Conservation (phyloP, 2,888 invertebrate species). For the Archaeoteleia sp. region DNA sequence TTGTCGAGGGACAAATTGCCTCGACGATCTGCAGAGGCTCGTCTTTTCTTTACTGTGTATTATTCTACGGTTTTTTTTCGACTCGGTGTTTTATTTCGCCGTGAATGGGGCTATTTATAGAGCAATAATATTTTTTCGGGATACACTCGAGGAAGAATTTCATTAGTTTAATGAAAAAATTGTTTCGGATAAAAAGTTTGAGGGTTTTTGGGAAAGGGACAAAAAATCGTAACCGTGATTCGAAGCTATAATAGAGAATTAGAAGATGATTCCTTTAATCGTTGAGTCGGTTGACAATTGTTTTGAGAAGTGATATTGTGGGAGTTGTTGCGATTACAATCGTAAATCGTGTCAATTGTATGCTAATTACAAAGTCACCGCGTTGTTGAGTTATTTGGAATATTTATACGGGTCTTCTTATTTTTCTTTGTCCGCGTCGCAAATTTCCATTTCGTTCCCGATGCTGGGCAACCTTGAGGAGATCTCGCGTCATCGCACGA, state of each 20-base stretch:
- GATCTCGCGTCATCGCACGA: constrained; percentile 9
- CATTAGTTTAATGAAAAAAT: too few species aligned
- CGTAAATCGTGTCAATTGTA: too few species aligned
- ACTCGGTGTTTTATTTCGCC: background rate
- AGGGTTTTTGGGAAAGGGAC: background rate
- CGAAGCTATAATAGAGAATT: too few species aligned
- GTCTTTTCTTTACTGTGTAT: constrained; percentile 4
- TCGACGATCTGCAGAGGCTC: constrained; percentile 2
- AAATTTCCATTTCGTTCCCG: constrained; percentile 22
- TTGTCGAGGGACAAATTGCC: constrained; percentile 29
- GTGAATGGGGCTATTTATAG: background rate
- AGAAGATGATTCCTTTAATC: too few species aligned
- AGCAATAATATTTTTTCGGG: background rate
- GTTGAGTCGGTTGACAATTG: too few species aligned
- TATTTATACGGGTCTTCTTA: constrained; percentile 27
- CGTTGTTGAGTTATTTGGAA: constrained; percentile 22
- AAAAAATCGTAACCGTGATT: too few species aligned
- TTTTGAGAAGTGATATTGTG: too few species aligned
- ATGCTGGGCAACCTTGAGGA: constrained; percentile 9
- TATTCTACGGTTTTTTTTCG: background rate
- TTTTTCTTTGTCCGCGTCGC: constrained; percentile 14
- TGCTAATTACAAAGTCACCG: too few species aligned
- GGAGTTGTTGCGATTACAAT: too few species aligned
- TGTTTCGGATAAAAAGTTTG: background rate
- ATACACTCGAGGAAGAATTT: too few species aligned